These are phyloP conservation scores for Drosophila mayaguana DNA, from an alignment of 2,888 invertebrate genomes.

Conservation along the genomic window DNA sequence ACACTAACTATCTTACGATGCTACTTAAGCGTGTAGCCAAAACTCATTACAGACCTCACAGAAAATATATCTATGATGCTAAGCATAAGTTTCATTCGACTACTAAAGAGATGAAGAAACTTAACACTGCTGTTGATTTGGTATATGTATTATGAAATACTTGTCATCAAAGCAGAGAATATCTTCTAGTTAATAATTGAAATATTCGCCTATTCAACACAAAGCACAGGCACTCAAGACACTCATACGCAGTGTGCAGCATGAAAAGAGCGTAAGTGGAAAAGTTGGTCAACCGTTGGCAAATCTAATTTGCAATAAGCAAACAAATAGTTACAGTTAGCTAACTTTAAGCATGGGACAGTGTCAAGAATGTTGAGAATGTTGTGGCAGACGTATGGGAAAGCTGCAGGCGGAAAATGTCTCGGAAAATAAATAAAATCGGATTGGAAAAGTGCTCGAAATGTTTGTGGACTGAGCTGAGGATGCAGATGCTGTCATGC, in stretches of 20 bases:
- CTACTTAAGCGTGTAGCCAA: neutral
- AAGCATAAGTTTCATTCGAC: neutral
- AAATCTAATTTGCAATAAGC: constrained; percentile 37
- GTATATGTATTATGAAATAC: neutral
- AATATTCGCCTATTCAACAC: neutral
- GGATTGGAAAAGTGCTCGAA: constrained; percentile 55
- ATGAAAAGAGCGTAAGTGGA: constrained; percentile 6
- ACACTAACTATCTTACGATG: neutral
- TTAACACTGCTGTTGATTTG: neutral
- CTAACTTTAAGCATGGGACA: constrained; percentile 16
- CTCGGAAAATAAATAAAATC: constrained; percentile 52
- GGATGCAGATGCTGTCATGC: constrained; percentile 56
- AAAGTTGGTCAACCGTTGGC: constrained; percentile 16
- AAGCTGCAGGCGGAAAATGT: constrained; percentile 29
- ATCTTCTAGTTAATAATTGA: neutral
- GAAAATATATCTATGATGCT: neutral
- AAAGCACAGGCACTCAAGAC: neutral
- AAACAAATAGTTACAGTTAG: constrained; percentile 24
- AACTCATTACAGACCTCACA: neutral
- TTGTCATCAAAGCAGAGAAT: neutral
- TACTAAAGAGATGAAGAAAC: neutral
- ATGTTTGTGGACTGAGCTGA: constrained; percentile 41
- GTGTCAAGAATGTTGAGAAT: constrained; percentile 14
- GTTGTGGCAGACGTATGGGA: constrained; percentile 20
- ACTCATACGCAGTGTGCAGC: constrained; percentile 1